Evolutionary conservation across 2,797 vertebrate species (phyloP), one percentile per base, ranked within the genome.

Genomic region (Myiothlypis coronata): DNA sequence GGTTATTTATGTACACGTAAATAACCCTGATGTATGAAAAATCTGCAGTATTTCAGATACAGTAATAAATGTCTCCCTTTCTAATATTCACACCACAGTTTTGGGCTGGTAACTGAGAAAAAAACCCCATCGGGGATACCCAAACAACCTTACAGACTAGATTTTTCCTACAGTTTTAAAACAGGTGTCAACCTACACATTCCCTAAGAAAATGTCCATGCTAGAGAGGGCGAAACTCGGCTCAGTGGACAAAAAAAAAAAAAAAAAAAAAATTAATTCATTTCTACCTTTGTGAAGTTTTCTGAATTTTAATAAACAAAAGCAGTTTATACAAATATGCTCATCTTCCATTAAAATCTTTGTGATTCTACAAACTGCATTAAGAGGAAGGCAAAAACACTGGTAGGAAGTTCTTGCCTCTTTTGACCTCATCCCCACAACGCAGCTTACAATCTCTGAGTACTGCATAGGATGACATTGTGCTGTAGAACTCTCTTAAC

Each of bases 51-150:
- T 80, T 71, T 87, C 43, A 71, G 9, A 83, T 7, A 11, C 11
- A 6, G 8, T 50, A 23, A 35, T 28, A 12, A 27, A 69, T 37
- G 52, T 11, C 10, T 69, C 5, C 6, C 9, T 52, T 64, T 85
- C 12, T 55, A 60, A 60, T 70, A 70, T 49, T 75, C 32, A 30
- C 14, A 49, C 14, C 24, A 26, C 1, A 11, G 0, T 3, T 57
- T 8, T 6, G 1, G 32, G 3, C 21, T 88, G 39, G 7, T 4
- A 65, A 23, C 2, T 2, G 15, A 53, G 14, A 27, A 64, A 18
- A 63, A 63, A 71, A 21, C 0, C 1, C 4, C 8, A 8, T 32
- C 9, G 6, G 65, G 3, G 4, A 30, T 35, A 32, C 17, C 4
- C 37, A 59, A 46, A 37, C 12, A 46, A 24, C 3, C 2, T 80